These are phyloP conservation scores for Clanis bilineata DNA, from an alignment of 2,888 invertebrate species.

Conservation along the genomic window DNA sequence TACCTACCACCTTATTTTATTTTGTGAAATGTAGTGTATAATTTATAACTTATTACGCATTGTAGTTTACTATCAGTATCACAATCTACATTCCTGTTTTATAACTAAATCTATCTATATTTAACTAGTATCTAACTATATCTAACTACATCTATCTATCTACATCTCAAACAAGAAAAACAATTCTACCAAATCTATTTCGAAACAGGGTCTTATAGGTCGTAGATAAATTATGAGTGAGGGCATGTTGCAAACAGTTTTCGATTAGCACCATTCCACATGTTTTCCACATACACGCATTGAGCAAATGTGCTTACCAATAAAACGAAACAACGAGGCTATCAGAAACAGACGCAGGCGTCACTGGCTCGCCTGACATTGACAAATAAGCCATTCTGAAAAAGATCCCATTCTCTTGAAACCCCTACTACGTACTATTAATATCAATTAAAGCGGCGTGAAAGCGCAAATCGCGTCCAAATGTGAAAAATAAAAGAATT, in stretches of 20 bases:
- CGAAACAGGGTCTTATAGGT: too few relatives aligned
- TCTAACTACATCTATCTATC: too few relatives aligned
- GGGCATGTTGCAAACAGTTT: slow-evolving; percentile 1
- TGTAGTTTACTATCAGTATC: too few relatives aligned
- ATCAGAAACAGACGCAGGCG: slow-evolving; percentile 69
- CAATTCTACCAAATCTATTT: too few relatives aligned
- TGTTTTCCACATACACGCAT: neutral
- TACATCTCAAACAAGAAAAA: neutral
- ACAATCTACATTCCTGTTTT: too few relatives aligned
- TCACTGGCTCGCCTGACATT: slow-evolving; percentile 66
- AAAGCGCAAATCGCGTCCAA: slow-evolving; percentile 34
- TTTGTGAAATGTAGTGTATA: too few relatives aligned
- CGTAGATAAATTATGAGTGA: neutral
- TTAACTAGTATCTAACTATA: too few relatives aligned
- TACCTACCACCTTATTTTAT: too few relatives aligned
- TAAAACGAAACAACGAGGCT: slow-evolving; percentile 68
- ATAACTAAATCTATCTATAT: too few relatives aligned
- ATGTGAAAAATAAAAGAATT: slow-evolving; percentile 31
- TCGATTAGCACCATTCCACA: neutral
- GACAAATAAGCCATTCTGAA: slow-evolving; percentile 73
- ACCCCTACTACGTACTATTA: slow-evolving; percentile 55
- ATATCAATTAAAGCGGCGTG: slow-evolving; percentile 24
- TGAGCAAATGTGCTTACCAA: slow-evolving; percentile 47
- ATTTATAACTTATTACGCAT: too few relatives aligned
- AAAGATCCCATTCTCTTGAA: slow-evolving; percentile 62